Evolutionary conservation across 2,797 vertebrate species (phyloP), one percentile per base, ranked within the genome.

Genomic region (Adrianichthys oophorus): DNA sequence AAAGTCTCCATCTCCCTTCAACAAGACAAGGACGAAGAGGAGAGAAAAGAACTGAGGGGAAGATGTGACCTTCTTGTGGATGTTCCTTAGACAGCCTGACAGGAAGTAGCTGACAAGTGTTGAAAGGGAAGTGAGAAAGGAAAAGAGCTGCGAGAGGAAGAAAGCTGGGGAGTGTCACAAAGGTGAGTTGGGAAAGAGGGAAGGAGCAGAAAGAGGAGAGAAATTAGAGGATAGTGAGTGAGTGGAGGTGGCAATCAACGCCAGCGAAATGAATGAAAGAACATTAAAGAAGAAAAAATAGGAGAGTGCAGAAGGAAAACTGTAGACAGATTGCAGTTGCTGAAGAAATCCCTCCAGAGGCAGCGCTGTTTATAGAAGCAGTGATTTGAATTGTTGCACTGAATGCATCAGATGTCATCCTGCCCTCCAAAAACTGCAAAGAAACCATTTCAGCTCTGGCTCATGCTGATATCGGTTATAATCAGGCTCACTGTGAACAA

Each of bases 41-140:
- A 59, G 52, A 67, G 52, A 44, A 49, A 70, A 37, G 32, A 16
- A 19, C 66, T 48, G 71, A 54, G 62, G 72, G 57, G 59, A 37
- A 72, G 59, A 68, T 62, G 62, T 80, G 88, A 89, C 85, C 88
- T 88, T 85, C 76, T 68, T 59, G 49, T 26, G 42, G 65, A 37
- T 70, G 75, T 72, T 78, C 82, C 67, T 62, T 76, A 74, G 84
- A 74, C 82, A 79, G 77, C 70, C 76, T 77, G 78, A 82, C 80
- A 83, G 72, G 78, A 86, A 80, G 73, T 76, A 79, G 86, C 80
- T 87, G 88, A 88, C 84, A 87, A 84, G 83, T 84, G 85, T 81
- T 87, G 83, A 87, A 85, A 82, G 73, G 72, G 61, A 85, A 65
- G 85, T 75, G 82, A 84, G 80, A 84, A 80, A 78, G 60, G 67